A percentile compares a stretch with the other conserved stretches of the same genome.
These are phyloP conservation scores for Hylomyscus alleni DNA, from an alignment of 2,797 vertebrate genomes.

Conservation along the genomic window DNA sequence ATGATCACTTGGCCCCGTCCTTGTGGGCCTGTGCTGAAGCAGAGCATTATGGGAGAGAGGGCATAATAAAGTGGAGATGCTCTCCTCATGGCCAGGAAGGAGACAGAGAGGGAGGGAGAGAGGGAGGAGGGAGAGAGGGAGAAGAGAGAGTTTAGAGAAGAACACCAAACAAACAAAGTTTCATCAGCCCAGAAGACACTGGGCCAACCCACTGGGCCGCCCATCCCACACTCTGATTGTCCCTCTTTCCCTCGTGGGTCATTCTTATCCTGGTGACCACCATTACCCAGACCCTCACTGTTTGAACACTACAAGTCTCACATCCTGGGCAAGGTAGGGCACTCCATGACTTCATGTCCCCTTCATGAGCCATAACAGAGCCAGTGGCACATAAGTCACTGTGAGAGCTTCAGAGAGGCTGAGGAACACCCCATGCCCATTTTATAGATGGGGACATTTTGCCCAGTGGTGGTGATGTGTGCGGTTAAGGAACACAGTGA, in stretches of 20 bases:
- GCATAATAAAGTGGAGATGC: neutral
- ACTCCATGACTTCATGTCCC: too few relatives aligned
- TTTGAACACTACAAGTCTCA: accelerated
- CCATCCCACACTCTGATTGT: neutral
- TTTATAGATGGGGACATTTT: neutral
- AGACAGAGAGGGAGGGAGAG: accelerated
- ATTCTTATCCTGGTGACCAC: neutral
- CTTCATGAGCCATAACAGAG: neutral
- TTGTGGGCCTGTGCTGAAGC: neutral
- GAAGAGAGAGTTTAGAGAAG: neutral
- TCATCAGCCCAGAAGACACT: neutral
- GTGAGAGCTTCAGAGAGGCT: too few relatives aligned
- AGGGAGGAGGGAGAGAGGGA: too few relatives aligned
- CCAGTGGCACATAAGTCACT: neutral
- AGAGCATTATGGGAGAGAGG: neutral
- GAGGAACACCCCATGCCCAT: too few relatives aligned
- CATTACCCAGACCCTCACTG: neutral
- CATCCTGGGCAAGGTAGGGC: neutral
- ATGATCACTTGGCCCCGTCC: neutral
- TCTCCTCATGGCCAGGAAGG: neutral
- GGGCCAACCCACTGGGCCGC: too few relatives aligned
- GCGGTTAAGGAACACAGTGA: neutral
- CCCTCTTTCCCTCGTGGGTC: neutral
- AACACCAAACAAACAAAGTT: too few relatives aligned
- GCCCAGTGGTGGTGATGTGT: neutral